These are phyloP conservation scores for Lithobates pipiens DNA, from an alignment of 2,797 vertebrate genomes.

Conservation along the genomic window DNA sequence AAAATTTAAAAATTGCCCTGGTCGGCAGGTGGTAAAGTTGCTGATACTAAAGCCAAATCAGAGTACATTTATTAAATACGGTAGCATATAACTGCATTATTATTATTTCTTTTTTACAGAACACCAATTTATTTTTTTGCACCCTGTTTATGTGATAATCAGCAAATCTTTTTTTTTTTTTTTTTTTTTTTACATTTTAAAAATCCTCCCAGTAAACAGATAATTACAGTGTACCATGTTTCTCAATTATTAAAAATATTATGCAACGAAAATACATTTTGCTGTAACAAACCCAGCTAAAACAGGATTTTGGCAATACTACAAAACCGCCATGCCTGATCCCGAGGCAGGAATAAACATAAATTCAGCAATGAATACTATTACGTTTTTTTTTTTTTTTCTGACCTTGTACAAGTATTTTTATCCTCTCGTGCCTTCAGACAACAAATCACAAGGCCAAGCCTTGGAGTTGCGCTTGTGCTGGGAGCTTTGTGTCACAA, in stretches of 20 bases:
- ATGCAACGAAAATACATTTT: neutral
- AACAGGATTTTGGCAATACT: neutral
- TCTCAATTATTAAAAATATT: neutral
- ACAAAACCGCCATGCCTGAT: neutral
- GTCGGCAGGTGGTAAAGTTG: too few species aligned
- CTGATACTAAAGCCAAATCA: too few species aligned
- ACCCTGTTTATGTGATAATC: neutral
- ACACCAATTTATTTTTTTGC: neutral
- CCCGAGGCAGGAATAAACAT: neutral
- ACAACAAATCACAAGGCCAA: slow-evolving; percentile 23
- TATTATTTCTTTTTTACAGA: too few species aligned
- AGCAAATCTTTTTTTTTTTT: neutral
- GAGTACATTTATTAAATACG: too few species aligned
- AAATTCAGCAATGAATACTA: slow-evolving; percentile 10
- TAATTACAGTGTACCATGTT: neutral
- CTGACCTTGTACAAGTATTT: slow-evolving; percentile 24
- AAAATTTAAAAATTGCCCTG: too few species aligned
- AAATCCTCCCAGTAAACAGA: neutral
- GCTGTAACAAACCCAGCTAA: neutral
- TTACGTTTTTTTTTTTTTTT: neutral
- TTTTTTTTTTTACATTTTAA: neutral
- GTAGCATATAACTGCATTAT: too few species aligned
- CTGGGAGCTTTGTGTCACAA: slow-evolving; percentile 22
- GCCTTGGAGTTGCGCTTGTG: slow-evolving; percentile 1
- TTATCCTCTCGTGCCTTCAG: slow-evolving; percentile 20